phyloP scores from a whole-genome alignment of 2,113 vertebrate species.

The Poeciliopsis prolifica region DNA sequence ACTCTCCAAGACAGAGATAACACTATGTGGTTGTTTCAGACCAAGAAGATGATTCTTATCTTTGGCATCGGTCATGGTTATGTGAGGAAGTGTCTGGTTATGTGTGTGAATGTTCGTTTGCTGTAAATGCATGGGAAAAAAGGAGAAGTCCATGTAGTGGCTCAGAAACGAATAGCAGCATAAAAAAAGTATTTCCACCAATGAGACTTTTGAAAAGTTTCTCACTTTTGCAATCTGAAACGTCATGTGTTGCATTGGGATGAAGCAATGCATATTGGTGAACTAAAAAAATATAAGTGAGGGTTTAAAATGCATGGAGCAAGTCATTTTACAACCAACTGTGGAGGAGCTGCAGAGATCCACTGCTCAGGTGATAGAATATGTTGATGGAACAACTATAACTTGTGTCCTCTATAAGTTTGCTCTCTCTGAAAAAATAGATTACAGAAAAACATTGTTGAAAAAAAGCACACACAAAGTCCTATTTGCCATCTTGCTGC shows the following conservation, averaged over 20 bases:
- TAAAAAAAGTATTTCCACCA: not conserved
- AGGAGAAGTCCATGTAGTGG: constrained; percentile 6
- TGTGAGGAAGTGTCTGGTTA: constrained; percentile 17
- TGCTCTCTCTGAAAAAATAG: too few relatives aligned
- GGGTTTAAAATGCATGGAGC: not conserved
- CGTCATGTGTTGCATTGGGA: not conserved
- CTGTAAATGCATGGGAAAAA: not conserved
- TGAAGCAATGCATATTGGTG: not conserved
- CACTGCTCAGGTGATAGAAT: not conserved
- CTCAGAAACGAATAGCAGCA: not conserved
- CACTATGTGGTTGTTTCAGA: constrained; percentile 25
- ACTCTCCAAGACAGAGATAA: constrained; percentile 25
- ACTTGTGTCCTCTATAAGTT: not conserved
- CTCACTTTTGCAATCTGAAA: not conserved
- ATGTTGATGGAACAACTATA: not conserved
- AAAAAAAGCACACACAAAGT: not conserved
- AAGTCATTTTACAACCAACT: too few relatives aligned
- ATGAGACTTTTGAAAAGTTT: not conserved
- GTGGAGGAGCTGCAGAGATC: not conserved
- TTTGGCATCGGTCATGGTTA: constrained; percentile 26
- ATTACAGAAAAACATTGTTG: too few relatives aligned
- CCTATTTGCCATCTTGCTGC: too few relatives aligned
- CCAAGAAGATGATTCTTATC: constrained; percentile 21
- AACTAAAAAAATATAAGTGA: not conserved
- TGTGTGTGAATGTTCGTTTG: constrained; percentile 8